Conservation (phyloP, 2,888 invertebrate species). For the Plagiodera versicolora region DNA sequence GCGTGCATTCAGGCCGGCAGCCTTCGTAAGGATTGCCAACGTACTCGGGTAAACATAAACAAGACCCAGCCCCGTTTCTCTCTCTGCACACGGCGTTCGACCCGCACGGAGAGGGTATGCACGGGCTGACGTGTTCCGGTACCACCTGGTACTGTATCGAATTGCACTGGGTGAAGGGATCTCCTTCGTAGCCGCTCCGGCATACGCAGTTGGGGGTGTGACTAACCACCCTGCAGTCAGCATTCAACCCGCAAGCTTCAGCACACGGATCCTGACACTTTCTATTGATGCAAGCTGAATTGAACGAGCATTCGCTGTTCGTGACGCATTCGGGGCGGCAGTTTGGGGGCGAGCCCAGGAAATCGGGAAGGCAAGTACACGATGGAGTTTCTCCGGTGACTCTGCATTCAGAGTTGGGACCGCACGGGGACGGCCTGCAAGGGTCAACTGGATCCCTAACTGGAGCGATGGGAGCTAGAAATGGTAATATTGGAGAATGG, state of each 20-base stretch:
- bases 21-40: slow-evolving; percentile 63
- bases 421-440: slow-evolving; percentile 70
- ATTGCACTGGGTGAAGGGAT: slow-evolving; percentile 61
- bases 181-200: slow-evolving; percentile 65
- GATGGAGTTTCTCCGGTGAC: slow-evolving; percentile 64
- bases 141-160: slow-evolving; percentile 18
- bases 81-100: slow-evolving; percentile 58
- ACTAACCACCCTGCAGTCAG: slow-evolving; percentile 74
- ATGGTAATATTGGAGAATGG: not conserved
- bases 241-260: slow-evolving; percentile 69
- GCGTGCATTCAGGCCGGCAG: slow-evolving; percentile 61
- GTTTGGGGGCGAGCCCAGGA: slow-evolving; percentile 68
- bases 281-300: slow-evolving; percentile 70
- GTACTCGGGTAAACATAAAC: slow-evolving; percentile 58
- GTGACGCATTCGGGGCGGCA: slow-evolving; percentile 75
- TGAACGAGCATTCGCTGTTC: slow-evolving; percentile 69
- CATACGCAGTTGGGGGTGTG: slow-evolving; percentile 76
- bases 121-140: slow-evolving; percentile 47
- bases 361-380: slow-evolving; percentile 71
- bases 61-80: slow-evolving; percentile 58
- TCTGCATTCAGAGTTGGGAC: slow-evolving; percentile 66
- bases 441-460: slow-evolving; percentile 58
- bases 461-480: slow-evolving; percentile 41
- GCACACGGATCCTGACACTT: slow-evolving; percentile 76
- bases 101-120: slow-evolving; percentile 57